Percentiles rank a stretch among this genome's conserved stretches.
These are phyloP conservation scores for Asbolus verrucosus DNA, from an alignment of 1,140 invertebrate genomes.

Conservation along the genomic window DNA sequence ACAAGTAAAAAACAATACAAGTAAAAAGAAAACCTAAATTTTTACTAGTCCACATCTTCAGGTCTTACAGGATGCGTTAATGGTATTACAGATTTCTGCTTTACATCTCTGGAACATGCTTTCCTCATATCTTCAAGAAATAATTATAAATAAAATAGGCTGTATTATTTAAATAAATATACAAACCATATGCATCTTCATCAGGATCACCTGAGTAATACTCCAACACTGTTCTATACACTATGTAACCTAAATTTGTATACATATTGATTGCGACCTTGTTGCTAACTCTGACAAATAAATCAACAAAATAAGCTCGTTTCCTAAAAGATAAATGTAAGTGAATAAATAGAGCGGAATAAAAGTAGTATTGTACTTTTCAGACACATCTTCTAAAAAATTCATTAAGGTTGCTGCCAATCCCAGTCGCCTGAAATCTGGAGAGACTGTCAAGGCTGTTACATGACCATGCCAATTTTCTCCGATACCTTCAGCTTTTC, in stretches of 20 bases:
- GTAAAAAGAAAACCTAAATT: no score
- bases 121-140: conserved; percentile 94
- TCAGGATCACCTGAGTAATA: conserved; percentile 98
- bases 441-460: conserved; percentile 96
- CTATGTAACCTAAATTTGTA: conserved; percentile 94
- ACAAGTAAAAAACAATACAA: no score
- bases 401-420: conserved; percentile 96
- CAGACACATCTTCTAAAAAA: conserved; percentile 94
- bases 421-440: conserved; percentile 90
- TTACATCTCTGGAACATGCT: conserved; percentile 91
- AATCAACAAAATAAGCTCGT: conserved; percentile 97
- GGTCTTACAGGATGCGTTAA: conserved; percentile 93
- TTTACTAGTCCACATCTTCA: conserved; percentile 90
- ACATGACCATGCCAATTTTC: conserved; percentile 99
- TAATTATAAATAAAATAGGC: neutral
- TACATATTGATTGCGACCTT: conserved; percentile 99
- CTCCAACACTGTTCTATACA: conserved; percentile 95
- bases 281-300: conserved; percentile 98
- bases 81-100: conserved; percentile 95
- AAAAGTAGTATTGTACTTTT: conserved; percentile 76
- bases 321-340: conserved; percentile 78
- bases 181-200: conserved; percentile 98
- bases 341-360: neutral
- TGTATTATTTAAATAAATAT: neutral
- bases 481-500: conserved; percentile 95